Percentiles rank a stretch among this genome's conserved stretches.
phyloP scores from a whole-genome alignment of 1,140 invertebrate genomes.

The Pseudomyrmex sp. region DNA sequence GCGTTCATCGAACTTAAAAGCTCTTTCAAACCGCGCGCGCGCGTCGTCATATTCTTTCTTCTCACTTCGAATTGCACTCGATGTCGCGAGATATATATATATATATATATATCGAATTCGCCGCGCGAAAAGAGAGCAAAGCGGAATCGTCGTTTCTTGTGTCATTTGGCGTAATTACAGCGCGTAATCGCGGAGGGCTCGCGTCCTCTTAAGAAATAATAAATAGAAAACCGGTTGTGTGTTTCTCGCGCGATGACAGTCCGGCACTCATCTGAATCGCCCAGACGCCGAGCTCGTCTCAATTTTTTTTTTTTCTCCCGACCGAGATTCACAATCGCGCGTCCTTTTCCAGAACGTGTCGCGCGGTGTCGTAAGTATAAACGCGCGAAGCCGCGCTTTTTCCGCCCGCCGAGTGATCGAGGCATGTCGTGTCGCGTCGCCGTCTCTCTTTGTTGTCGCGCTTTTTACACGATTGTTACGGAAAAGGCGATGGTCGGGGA shows the following conservation, averaged over 20 bases:
- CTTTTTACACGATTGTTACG: conserved; percentile 62
- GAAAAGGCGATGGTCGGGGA: conserved; percentile 70
- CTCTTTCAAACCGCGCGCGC: not conserved
- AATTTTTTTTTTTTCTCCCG: not conserved
- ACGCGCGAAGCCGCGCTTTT: conserved; percentile 5
- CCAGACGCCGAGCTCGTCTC: not conserved
- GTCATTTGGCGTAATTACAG: conserved; percentile 18
- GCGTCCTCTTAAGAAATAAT: conserved; percentile 26
- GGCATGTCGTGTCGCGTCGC: conserved; percentile 12
- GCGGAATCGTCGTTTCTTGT: not conserved
- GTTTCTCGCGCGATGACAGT: conserved; percentile 8
- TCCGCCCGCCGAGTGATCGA: conserved; percentile 12
- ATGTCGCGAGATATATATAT: not conserved
- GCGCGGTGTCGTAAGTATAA: conserved; percentile 2
- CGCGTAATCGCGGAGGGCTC: conserved; percentile 14
- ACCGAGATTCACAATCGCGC: not conserved
- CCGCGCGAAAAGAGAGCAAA: not conserved
- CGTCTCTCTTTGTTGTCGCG: conserved; percentile 48
- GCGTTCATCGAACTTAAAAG: not conserved
- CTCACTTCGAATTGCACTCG: not conserved
- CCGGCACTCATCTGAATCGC: conserved; percentile 5
- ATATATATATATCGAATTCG: not conserved
- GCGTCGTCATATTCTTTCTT: not conserved
- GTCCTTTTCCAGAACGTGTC: not conserved
- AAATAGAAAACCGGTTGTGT: not conserved